Conservation (phyloP, 2,888 invertebrate species). For the Phorcus lineatus region DNA sequence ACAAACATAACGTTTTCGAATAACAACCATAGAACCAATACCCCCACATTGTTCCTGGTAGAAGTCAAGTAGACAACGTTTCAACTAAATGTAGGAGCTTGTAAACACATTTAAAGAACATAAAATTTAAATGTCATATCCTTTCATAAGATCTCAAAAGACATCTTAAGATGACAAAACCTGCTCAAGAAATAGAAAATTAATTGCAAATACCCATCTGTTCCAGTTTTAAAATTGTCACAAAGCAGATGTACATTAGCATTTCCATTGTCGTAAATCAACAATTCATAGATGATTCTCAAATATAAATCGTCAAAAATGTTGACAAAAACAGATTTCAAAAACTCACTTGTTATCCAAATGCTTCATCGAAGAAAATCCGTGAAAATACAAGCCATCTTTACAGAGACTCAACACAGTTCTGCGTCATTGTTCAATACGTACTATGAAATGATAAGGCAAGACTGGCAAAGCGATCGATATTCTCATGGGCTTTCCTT, state of each 20-base stretch:
- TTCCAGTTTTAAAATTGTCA: neutral
- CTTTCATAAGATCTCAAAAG: no score
- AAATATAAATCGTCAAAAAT: neutral
- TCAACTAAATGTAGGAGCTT: no score
- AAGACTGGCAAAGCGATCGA: neutral
- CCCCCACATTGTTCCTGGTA: no score
- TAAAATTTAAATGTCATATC: no score
- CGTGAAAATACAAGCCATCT: neutral
- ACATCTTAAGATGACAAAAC: neutral
- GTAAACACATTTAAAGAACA: no score
- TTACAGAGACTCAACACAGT: neutral
- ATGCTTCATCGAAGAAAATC: neutral
- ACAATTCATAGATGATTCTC: neutral
- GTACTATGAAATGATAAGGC: conserved; percentile 2
- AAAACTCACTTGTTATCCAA: neutral
- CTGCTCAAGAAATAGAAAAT: neutral
- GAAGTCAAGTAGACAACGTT: no score
- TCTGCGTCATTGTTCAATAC: neutral
- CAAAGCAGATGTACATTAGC: conserved; percentile 7
- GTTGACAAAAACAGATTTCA: neutral
- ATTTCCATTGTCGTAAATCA: conserved; percentile 4
- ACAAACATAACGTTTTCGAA: no score
- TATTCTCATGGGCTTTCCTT: conserved; percentile 10
- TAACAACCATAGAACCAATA: no score
- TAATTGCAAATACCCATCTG: neutral